Conservation (phyloP, 2,113 vertebrate species). For the Centropristis striata region DNA sequence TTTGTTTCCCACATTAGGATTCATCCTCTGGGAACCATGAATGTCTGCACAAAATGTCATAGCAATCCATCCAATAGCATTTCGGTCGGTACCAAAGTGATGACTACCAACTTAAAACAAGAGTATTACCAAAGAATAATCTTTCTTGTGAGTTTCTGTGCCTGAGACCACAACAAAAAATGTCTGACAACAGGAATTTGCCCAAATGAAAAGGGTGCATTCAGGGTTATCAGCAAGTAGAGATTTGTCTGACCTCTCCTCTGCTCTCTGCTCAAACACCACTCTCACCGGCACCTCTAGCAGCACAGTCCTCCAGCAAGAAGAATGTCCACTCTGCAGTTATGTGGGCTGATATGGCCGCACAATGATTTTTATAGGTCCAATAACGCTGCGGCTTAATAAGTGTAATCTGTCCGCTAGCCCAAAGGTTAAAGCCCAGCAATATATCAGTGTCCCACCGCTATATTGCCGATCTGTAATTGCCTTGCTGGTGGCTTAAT, state of each 20-base stretch:
- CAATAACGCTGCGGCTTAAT: constrained; percentile 78
- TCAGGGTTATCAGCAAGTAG: not conserved
- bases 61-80: not conserved
- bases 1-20: not conserved
- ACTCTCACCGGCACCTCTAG: constrained; percentile 12
- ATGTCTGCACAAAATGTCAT: no score
- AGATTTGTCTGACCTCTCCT: constrained; percentile 23
- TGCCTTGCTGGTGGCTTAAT: constrained; percentile 84
- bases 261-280: constrained; percentile 8
- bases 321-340: constrained; percentile 68
- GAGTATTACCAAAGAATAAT: not conserved
- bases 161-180: not conserved
- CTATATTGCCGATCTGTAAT: constrained; percentile 81
- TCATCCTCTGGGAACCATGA: not conserved
- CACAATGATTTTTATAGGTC: constrained; percentile 75
- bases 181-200: not conserved
- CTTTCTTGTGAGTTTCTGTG: not conserved
- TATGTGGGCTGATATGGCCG: constrained; percentile 59
- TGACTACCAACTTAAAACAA: not conserved
- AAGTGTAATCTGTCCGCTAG: constrained; percentile 77
- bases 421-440: constrained; percentile 78
- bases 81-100: not conserved
- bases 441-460: constrained; percentile 77
- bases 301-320: constrained; percentile 15
- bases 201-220: not conserved